Conservation (phyloP, 1,140 invertebrate genomes). For the Cydia splendana region DNA sequence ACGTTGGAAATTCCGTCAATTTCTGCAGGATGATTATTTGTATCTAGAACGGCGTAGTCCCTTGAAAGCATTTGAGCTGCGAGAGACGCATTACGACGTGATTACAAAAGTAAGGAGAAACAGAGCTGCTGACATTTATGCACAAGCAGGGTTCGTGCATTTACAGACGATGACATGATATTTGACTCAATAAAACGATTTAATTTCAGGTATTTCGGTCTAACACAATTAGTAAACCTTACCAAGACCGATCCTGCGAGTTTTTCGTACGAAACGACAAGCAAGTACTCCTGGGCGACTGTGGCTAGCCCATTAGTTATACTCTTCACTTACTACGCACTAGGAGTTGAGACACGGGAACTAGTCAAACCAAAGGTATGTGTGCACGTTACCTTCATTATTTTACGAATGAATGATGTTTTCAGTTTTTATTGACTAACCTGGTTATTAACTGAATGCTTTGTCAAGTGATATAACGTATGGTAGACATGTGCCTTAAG, state of each 20-base stretch:
- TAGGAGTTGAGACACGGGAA: conserved; percentile 86
- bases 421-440: conserved; percentile 41
- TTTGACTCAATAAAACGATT: background rate
- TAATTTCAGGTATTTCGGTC: conserved; percentile 84
- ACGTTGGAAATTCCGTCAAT: too few relatives aligned
- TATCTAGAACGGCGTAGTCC: too few relatives aligned
- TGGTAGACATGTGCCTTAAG: conserved; percentile 21
- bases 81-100: too few relatives aligned
- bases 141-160: too few relatives aligned
- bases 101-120: too few relatives aligned
- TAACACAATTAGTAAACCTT: conserved; percentile 82
- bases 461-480: conserved; percentile 43
- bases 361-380: conserved; percentile 86
- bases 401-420: conserved; percentile 37
- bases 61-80: too few relatives aligned
- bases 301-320: conserved; percentile 79
- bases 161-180: background rate
- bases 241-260: conserved; percentile 64
- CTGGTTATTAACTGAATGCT: conserved; percentile 38
- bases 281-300: conserved; percentile 66
- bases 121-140: too few relatives aligned
- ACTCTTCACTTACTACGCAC: conserved; percentile 86
- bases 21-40: too few relatives aligned
- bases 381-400: conserved; percentile 35
- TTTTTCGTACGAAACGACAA: conserved; percentile 63